Evolutionary conservation across 1,140 invertebrate species (phyloP).

Genomic region (Drosophila orosa): DNA sequence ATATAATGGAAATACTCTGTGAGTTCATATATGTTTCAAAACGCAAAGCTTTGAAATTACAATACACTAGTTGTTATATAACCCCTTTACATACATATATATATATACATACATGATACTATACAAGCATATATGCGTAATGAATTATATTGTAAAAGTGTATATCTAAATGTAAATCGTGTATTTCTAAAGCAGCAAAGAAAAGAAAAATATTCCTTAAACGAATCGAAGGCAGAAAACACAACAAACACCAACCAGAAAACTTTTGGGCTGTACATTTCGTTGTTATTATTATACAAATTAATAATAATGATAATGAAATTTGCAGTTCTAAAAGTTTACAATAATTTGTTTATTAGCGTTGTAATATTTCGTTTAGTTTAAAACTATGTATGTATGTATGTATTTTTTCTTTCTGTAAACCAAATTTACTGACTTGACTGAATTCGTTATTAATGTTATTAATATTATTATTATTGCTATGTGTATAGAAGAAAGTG

Average conservation of each 20-base stretch:
- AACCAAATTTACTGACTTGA: conserved; percentile 82
- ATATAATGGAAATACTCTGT: conserved; percentile 81
- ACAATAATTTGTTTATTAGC: conserved; percentile 65
- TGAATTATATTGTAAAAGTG: conserved; percentile 45
- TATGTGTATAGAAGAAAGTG: conserved; percentile 74
- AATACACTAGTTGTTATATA: conserved; percentile 76
- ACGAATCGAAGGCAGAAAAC: conserved; percentile 34
- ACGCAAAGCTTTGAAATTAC: conserved; percentile 74
- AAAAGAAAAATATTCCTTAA: conserved; percentile 66
- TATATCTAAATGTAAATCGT: conserved; percentile 69
- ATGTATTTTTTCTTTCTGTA: conserved; percentile 72
- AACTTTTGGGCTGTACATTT: conserved; percentile 36
- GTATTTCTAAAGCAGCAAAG: conserved; percentile 61
- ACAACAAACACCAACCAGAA: conserved; percentile 26
- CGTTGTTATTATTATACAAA: conserved; percentile 13
- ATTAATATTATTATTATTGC: conserved; percentile 71
- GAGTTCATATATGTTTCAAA: conserved; percentile 75
- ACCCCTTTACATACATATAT: conserved; percentile 33
- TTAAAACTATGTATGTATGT: conserved; percentile 39
- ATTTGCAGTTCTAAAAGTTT: no score
- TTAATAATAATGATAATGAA: no score
- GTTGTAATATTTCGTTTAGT: conserved; percentile 47
- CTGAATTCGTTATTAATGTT: conserved; percentile 81
- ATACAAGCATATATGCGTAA: conserved; percentile 33
- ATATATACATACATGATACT: conserved; percentile 45